Conservation (phyloP, 2,888 invertebrate species). For the Trichacis sp. region DNA sequence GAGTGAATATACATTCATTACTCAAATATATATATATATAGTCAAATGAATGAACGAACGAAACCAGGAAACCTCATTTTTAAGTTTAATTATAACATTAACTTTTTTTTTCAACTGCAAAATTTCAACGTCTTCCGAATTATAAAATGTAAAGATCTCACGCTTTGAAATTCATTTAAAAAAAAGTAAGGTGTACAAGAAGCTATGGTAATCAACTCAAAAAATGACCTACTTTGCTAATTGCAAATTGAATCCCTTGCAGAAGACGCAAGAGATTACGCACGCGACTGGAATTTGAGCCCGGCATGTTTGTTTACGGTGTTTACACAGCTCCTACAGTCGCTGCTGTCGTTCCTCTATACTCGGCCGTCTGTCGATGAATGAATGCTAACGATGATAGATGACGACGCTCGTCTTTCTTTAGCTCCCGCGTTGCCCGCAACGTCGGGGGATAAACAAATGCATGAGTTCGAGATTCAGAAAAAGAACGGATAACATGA, state of each 20-base stretch:
- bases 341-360: constrained; percentile 46
- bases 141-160: too few species aligned
- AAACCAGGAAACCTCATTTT: too few species aligned
- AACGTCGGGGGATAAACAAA: constrained; percentile 37
- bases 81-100: too few species aligned
- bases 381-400: constrained; percentile 62
- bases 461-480: constrained; percentile 33
- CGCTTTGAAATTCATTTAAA: too few species aligned
- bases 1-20: too few species aligned
- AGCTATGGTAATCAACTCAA: neutral
- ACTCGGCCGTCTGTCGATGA: constrained; percentile 50
- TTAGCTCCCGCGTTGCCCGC: constrained; percentile 30
- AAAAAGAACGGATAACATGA: constrained; percentile 23
- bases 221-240: neutral
- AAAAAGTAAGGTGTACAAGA: neutral
- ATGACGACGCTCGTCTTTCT: constrained; percentile 45
- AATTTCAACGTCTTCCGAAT: too few species aligned
- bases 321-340: constrained; percentile 57
- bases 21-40: too few species aligned
- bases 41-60: too few species aligned
- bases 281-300: constrained; percentile 15
- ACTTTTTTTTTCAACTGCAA: too few species aligned
- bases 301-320: constrained; percentile 54
- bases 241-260: neutral
- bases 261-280: neutral